Evolutionary conservation across 2,113 vertebrate genomes (phyloP).

Genomic region (Pavo muticus): DNA sequence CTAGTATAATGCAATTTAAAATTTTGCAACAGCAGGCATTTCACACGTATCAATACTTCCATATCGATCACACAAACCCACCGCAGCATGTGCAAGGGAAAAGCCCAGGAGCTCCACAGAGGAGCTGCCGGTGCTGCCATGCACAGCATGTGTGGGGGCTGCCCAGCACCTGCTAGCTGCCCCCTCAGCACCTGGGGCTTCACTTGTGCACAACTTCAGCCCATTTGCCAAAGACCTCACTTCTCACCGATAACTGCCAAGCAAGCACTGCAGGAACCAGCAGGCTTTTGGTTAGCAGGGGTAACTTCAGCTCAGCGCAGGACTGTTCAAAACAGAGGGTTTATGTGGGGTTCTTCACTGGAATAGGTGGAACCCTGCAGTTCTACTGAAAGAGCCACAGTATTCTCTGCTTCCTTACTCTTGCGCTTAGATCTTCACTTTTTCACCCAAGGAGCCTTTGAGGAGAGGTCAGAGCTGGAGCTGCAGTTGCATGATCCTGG

Average conservation of each 20-base stretch:
- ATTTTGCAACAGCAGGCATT: not conserved
- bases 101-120: not conserved
- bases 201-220: not conserved
- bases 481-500: not conserved
- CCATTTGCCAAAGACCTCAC: not conserved
- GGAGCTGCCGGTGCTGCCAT: not conserved
- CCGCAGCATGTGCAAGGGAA: accelerated
- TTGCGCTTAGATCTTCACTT: not conserved
- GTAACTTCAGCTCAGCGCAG: not conserved
- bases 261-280: not conserved
- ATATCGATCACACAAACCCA: not conserved
- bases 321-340: not conserved
- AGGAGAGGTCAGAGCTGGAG: not conserved
- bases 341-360: not conserved
- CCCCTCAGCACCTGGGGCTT: not conserved
- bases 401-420: not conserved
- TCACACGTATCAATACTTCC: not conserved
- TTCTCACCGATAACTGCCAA: not conserved
- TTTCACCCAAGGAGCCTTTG: not conserved
- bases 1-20: not conserved
- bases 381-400: not conserved
- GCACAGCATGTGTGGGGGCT: not conserved
- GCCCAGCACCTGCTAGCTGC: not conserved
- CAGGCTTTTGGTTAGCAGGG: not conserved
- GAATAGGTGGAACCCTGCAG: not conserved